Conservation (phyloP, 1,140 invertebrate species). For the Drosophila melanogaster region DNA sequence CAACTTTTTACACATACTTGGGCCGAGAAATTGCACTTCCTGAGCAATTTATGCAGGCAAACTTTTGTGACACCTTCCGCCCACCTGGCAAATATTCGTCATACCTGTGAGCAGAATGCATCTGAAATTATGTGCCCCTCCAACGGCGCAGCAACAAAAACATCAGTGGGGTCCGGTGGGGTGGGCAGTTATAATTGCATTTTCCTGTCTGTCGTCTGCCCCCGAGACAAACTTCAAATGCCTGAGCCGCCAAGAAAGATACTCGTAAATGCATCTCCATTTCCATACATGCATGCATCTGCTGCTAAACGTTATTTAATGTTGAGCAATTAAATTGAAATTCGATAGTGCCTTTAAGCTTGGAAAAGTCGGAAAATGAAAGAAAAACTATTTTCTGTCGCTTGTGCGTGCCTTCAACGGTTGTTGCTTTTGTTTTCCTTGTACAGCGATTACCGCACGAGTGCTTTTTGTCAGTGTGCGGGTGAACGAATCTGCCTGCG, state of each 20-base stretch:
- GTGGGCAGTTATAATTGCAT: constrained; percentile 61
- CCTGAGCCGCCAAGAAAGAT: constrained; percentile 22
- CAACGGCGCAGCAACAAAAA: background rate
- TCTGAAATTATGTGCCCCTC: constrained; percentile 54
- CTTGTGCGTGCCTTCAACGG: constrained; percentile 25
- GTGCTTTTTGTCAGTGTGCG: constrained; percentile 44
- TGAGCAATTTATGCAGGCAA: constrained; percentile 34
- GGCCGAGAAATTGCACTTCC: constrained; percentile 56
- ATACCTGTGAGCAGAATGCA: constrained; percentile 61
- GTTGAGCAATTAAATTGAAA: constrained; percentile 60
- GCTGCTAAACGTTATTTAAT: constrained; percentile 42
- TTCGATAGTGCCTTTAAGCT: constrained; percentile 41
- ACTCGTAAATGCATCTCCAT: constrained; percentile 28
- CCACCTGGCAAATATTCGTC: constrained; percentile 33
- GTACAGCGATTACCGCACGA: constrained; percentile 49
- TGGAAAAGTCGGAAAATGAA: constrained; percentile 1
- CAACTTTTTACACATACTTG: constrained; percentile 38
- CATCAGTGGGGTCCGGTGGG: background rate
- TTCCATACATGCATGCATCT: constrained; percentile 5
- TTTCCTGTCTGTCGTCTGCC: constrained; percentile 44
- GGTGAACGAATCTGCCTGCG: constrained; percentile 15
- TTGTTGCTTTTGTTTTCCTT: constrained; percentile 31
- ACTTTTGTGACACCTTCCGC: constrained; percentile 36
- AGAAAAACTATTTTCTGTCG: constrained; percentile 49
- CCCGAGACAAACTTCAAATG: constrained; percentile 33